Conservation (phyloP, 1,140 invertebrate genomes). For the Drusus annulatus region DNA sequence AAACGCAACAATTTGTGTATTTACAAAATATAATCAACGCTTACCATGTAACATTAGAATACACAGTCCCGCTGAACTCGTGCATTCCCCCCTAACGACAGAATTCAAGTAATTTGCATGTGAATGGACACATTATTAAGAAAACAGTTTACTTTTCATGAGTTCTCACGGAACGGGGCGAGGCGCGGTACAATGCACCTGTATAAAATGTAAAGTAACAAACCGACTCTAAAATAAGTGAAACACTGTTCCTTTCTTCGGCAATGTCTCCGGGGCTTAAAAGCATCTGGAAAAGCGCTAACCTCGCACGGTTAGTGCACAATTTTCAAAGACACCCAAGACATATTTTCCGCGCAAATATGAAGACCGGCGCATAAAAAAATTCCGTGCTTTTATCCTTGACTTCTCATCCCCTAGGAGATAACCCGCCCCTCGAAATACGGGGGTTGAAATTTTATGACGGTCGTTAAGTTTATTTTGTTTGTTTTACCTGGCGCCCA, state of each 20-base stretch:
- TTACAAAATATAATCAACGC: no score
- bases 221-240: background rate
- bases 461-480: slow-evolving; percentile 40
- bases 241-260: slow-evolving; percentile 8
- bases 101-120: no score
- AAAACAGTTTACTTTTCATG: no score
- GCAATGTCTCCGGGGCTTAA: slow-evolving; percentile 8
- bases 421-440: background rate
- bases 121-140: no score
- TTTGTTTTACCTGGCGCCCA: slow-evolving; percentile 32
- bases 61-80: no score
- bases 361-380: slow-evolving; percentile 26
- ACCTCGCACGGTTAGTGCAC: slow-evolving; percentile 26
- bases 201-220: no score
- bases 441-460: slow-evolving; percentile 36
- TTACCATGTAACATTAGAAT: no score
- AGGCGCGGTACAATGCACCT: no score
- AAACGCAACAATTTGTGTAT: no score
- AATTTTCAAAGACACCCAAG: slow-evolving; percentile 26
- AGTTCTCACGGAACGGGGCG: no score
- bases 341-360: slow-evolving; percentile 33
- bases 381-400: slow-evolving; percentile 18
- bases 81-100: no score
- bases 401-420: slow-evolving; percentile 5
- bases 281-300: slow-evolving; percentile 2